A percentile compares a stretch with the other conserved stretches of the same genome.
Conservation (phyloP, 2,113 vertebrate species). For the Pogona vitticeps region DNA sequence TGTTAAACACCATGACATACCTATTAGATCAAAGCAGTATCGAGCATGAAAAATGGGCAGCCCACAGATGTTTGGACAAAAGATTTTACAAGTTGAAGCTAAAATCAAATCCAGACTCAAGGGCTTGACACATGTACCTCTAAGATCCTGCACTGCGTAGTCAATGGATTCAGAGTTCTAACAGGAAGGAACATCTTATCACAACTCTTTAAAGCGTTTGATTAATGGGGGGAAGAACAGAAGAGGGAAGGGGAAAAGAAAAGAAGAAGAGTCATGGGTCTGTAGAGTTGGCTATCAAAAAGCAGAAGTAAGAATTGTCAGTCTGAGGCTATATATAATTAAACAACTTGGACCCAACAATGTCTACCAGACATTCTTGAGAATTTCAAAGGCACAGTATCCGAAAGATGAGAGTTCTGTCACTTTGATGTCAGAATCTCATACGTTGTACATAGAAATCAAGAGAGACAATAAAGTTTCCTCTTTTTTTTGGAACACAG, state of each 20-base stretch:
- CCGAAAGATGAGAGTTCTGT: no score
- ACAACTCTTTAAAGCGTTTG: not conserved
- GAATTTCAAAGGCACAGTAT: no score
- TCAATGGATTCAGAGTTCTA: not conserved
- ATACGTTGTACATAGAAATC: no score
- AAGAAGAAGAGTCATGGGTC: no score
- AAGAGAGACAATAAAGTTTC: no score
- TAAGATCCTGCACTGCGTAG: not conserved
- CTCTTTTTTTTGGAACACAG: no score
- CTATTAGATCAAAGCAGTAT: not conserved
- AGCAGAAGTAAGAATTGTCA: no score
- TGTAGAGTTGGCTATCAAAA: no score
- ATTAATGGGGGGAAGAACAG: not conserved
- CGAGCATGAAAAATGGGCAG: not conserved
- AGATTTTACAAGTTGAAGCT: not conserved
- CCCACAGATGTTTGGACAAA: not conserved
- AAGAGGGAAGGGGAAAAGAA: not conserved
- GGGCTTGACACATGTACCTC: not conserved
- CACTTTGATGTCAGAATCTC: no score
- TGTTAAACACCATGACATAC: not conserved
- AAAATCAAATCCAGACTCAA: not conserved
- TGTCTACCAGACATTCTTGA: no score
- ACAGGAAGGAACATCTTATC: not conserved
- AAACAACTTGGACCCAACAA: no score
- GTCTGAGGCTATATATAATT: no score